phyloP scores from a whole-genome alignment of 2,888 invertebrate genomes.

The Loripinus fragilis region DNA sequence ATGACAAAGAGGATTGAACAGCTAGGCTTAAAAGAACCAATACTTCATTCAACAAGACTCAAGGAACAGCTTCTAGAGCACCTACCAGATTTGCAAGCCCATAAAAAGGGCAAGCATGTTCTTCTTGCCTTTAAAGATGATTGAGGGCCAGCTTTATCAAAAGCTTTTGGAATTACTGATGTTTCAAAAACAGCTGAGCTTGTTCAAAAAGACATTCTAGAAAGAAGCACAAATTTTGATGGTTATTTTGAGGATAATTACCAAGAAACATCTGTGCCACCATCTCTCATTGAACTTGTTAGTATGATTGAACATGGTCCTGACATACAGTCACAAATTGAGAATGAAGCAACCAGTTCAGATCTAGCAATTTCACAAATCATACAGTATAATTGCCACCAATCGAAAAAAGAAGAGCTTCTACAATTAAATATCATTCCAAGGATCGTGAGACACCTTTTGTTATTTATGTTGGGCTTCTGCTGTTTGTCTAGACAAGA shows the following conservation, averaged over 20 bases:
- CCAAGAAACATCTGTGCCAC: slow-evolving; percentile 7
- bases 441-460: not conserved
- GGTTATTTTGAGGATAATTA: not conserved
- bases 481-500: not conserved
- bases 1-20: not conserved
- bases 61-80: not conserved
- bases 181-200: slow-evolving; percentile 4
- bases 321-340: slow-evolving; percentile 28
- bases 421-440: not conserved
- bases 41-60: not conserved
- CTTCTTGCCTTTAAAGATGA: slow-evolving; percentile 35
- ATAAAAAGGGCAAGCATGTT: slow-evolving; percentile 23
- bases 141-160: too few relatives aligned
- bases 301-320: slow-evolving; percentile 38
- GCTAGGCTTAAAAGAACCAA: not conserved
- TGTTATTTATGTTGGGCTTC: not conserved
- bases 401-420: not conserved
- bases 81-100: not conserved
- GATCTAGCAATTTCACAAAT: slow-evolving; percentile 39
- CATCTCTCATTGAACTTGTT: slow-evolving; percentile 21
- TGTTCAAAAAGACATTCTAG: not conserved
- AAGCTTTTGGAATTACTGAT: too few relatives aligned
- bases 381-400: slow-evolving; percentile 16
- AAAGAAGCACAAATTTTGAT: not conserved
- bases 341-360: slow-evolving; percentile 13